Conservation (phyloP, 2,888 invertebrate genomes). For the Plagodis dolabraria region DNA sequence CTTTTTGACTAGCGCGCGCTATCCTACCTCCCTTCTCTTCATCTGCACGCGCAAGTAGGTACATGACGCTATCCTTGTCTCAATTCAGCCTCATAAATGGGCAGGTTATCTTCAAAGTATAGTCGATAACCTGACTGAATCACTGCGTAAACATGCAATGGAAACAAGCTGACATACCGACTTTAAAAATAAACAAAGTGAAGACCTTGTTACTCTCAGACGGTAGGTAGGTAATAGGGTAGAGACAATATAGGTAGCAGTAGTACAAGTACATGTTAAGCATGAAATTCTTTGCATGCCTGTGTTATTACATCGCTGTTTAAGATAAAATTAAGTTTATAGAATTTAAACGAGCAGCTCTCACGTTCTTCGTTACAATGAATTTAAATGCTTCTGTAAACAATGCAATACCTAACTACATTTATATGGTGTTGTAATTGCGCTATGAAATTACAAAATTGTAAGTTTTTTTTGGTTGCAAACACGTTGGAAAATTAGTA, state of each 20-base stretch:
- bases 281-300: slow-evolving; percentile 21
- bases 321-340: slow-evolving; percentile 17
- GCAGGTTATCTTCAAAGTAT: too few relatives aligned
- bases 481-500: slow-evolving; percentile 43
- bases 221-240: not conserved
- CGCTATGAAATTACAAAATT: not conserved
- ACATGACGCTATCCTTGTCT: too few relatives aligned
- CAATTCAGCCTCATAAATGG: too few relatives aligned
- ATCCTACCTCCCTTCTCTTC: too few relatives aligned
- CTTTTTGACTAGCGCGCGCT: too few relatives aligned
- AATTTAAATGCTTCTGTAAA: not conserved
- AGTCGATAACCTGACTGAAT: slow-evolving; percentile 14
- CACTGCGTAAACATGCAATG: slow-evolving; percentile 21
- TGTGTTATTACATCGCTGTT: slow-evolving; percentile 14
- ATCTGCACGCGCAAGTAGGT: too few relatives aligned
- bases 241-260: slow-evolving; percentile 36
- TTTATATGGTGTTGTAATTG: too few relatives aligned
- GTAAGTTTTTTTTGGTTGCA: slow-evolving; percentile 7
- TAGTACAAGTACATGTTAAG: slow-evolving; percentile 38
- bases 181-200: not conserved
- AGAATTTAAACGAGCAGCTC: slow-evolving; percentile 6
- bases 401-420: not conserved
- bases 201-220: not conserved
- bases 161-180: slow-evolving; percentile 25
- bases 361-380: slow-evolving; percentile 15